Evolutionary conservation across 2,888 invertebrate species (phyloP), one percentile per base, ranked within the genome.

Genomic region (Fabriciana adippe): DNA sequence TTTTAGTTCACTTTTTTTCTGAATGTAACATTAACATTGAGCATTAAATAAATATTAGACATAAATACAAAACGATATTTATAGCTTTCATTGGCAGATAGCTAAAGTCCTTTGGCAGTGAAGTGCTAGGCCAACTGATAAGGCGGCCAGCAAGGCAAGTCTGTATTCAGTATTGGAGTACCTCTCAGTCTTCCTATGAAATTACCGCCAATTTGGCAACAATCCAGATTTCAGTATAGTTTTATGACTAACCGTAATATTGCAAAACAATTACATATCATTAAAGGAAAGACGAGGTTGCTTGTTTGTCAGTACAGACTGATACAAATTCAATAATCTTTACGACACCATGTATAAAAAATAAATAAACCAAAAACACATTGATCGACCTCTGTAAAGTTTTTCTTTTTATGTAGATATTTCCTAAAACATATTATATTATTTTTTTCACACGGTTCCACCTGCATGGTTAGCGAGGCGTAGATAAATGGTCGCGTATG

Each of bases 151-250:
- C 68, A 66, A 72, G 67, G 64, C 66, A 71, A 67, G 59, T 67
- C 56, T 56, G 68, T 66, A 64, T 72, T 68, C 64, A 59, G 59
- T 57, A 55, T 66, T 67, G 48, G 59, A 71, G 69, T 64, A 54
- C 57, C 65, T 60, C 68, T 68, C 66, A 67, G 57, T 68, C 68
- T 68, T 68, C 70, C 70, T 66, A 66, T 59, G 73, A 73, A 67
- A 67, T 70, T 68, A 68, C 66, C 68, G 72, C 71, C 68, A 74
- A 74, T 72, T 73, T 74, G 73, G 73, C 73, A 68, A 45, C 45
- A 48, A 62, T 68, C 72, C 73, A 72, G 68, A 60, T 16, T 59
- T 65, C 18, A 18, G 55, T 45, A 53, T 61, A 41, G 50, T 55
- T 55, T 66, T 61, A 66, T 61, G 60, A 55, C 35, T 35, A 50